Base-by-base conservation (phyloP, 2,888 invertebrate genomes). In the Coremacera marginata region DNA sequence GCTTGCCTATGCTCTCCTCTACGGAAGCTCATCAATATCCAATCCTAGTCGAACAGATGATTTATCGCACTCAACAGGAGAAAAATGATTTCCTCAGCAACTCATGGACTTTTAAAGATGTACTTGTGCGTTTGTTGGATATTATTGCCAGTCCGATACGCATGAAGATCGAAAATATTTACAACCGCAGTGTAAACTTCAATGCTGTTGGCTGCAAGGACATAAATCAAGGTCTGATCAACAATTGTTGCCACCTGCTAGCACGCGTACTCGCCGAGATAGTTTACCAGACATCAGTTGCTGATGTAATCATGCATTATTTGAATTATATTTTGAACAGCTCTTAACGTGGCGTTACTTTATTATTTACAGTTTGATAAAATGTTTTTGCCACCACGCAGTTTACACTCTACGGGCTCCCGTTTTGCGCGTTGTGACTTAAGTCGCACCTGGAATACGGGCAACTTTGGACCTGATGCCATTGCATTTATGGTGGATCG, bases 401-500 rank as follows among this genome's bases (percentile, higher is more conserved):
- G 95, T 52, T 91, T 97, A 82, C 93, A 96, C 80, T 93, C 94
- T 63, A 97, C 98, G 0, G 96, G 97, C 0, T 95, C 95, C 51
- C 92, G 98, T 34, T 99, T 98, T 89, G 95, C 96, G 60, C 93
- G 97, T 68, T 94, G 95, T 63, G 98, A 97, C 88, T 94, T 95
- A 82, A 94, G 95, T 70, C 93, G 97, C 63, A 95, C 96, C 0
- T 99, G 99, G 99, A 98, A 98, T 88, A 97, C 98, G 0, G 97
- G 98, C 4, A 97, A 97, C 88, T 98, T 98, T 44, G 97, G 97
- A 11, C 97, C 98, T 0, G 99, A 99, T 90, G 98, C 98, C 0
- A 95, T 99, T 84, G 96, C 96, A 84, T 97, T 98, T 86, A 94
- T 95, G 51, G 98, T 98, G 11, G 98, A 99, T 90, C 92, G 95